A percentile compares a stretch with the other conserved stretches of the same genome.
phyloP scores from a whole-genome alignment of 2,797 vertebrate species.

The Leptatherina wallacei region DNA sequence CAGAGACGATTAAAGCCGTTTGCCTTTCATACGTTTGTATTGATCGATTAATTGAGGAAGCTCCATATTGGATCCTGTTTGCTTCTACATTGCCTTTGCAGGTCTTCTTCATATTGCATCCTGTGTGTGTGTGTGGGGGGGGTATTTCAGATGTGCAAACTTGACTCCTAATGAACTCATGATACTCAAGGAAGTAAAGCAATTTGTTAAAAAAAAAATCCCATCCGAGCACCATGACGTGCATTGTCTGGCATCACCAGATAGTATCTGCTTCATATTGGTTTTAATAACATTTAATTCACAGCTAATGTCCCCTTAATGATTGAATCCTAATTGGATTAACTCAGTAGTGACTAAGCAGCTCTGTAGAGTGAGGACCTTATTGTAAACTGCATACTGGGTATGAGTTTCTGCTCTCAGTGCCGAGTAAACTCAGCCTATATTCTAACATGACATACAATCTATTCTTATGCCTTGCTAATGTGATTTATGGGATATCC shows the following conservation, averaged over 20 bases:
- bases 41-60: no score
- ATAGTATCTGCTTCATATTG: background rate
- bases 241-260: background rate
- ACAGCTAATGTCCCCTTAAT: background rate
- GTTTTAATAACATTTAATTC: background rate
- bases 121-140: background rate
- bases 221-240: background rate
- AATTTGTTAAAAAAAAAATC: background rate
- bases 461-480: conserved; percentile 43
- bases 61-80: background rate
- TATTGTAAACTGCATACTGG: background rate
- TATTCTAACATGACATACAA: conserved; percentile 40
- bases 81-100: background rate
- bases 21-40: no score
- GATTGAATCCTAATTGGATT: background rate
- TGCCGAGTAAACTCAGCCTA: conserved; percentile 13
- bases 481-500: conserved; percentile 74
- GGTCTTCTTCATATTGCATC: background rate
- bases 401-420: conserved; percentile 15
- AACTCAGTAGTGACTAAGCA: background rate
- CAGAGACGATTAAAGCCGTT: background rate
- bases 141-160: background rate
- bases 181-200: background rate
- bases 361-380: background rate
- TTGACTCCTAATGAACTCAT: background rate